phyloP scores from a whole-genome alignment of 2,113 vertebrate species.

The Misgurnus mizolepis region DNA sequence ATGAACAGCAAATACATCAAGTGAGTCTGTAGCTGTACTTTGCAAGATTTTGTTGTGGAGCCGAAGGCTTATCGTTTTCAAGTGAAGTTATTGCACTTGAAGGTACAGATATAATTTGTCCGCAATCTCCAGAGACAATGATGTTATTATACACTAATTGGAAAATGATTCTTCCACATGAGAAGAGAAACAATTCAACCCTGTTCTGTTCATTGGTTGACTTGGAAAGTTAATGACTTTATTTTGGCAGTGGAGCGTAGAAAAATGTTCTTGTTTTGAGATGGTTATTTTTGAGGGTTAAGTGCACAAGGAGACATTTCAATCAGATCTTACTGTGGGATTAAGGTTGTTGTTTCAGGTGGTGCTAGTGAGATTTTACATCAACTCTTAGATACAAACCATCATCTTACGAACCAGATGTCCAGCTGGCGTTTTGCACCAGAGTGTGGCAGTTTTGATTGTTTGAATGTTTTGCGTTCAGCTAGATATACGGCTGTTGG shows the following conservation, averaged over 20 bases:
- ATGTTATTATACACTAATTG: not conserved
- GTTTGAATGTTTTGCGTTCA: slow-evolving; percentile 7
- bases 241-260: not conserved
- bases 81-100: not conserved
- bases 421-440: not conserved
- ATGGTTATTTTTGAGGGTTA: not conserved
- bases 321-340: not conserved
- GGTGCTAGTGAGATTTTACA: not conserved
- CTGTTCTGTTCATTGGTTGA: not conserved
- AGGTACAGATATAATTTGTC: not conserved
- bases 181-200: not conserved
- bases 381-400: not conserved
- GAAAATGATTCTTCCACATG: no score
- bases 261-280: not conserved
- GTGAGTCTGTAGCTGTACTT: slow-evolving; percentile 41
- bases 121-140: not conserved
- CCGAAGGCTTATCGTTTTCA: not conserved
- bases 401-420: not conserved
- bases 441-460: not conserved
- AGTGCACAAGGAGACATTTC: not conserved
- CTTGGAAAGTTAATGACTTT: not conserved
- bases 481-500: slow-evolving; percentile 17
- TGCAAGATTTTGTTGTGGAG: slow-evolving; percentile 15
- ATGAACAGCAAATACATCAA: slow-evolving; percentile 60
- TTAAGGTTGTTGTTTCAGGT: not conserved